Percentiles rank a stretch among this genome's conserved stretches.
Conservation (phyloP, 2,888 invertebrate genomes). For the Oligia strigilis region DNA sequence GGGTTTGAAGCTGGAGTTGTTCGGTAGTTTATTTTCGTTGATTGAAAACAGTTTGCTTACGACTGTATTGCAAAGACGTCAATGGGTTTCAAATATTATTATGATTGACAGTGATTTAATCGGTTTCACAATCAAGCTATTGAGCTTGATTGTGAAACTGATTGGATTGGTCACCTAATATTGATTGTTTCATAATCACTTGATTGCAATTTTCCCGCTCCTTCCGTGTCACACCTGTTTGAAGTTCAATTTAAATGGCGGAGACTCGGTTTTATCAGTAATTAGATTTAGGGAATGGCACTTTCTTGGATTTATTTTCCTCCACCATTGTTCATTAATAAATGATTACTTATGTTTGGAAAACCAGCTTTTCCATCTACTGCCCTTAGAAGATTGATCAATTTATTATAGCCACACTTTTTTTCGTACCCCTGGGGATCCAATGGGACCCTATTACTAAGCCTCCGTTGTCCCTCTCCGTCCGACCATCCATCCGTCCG, state of each 20-base stretch:
- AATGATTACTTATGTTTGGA: neutral
- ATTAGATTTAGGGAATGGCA: slow-evolving; percentile 34
- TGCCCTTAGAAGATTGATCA: neutral
- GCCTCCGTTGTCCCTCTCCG: neutral
- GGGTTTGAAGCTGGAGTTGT: slow-evolving; percentile 32
- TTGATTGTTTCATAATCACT: slow-evolving; percentile 41
- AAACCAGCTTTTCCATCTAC: neutral
- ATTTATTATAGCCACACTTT: neutral
- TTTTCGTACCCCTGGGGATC: neutral
- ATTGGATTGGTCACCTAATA: neutral
- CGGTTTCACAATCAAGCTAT: slow-evolving; percentile 1
- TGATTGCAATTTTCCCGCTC: slow-evolving; percentile 4
- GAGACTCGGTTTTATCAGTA: slow-evolving; percentile 14
- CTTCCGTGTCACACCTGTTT: slow-evolving; percentile 29
- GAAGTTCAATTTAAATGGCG: slow-evolving; percentile 27
- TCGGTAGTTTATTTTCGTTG: slow-evolving; percentile 31
- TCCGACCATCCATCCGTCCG: no score
- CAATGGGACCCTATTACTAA: neutral
- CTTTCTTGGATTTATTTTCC: slow-evolving; percentile 21
- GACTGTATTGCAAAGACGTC: slow-evolving; percentile 4
- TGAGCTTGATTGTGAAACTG: no score
- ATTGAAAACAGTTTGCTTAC: slow-evolving; percentile 28
- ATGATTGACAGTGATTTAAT: slow-evolving; percentile 18
- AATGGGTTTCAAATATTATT: slow-evolving; percentile 17
- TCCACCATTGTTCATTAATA: neutral